phyloP scores from a whole-genome alignment of 2,888 invertebrate species.

The Andrena minutula region DNA sequence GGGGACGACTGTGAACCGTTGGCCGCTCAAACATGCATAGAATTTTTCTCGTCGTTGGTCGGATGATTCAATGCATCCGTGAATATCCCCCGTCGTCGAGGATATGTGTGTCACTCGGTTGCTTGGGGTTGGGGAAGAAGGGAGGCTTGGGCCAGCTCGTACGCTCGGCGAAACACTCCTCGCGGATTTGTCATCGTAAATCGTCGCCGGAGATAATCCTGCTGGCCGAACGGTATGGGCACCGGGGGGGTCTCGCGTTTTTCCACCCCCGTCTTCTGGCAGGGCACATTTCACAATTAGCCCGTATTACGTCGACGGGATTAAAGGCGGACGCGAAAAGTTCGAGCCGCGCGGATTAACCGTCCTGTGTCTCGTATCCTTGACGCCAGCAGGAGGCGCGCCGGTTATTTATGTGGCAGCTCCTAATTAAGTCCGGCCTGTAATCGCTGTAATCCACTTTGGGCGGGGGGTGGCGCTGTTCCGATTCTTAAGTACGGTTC shows the following conservation, averaged over 20 bases:
- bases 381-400: slow-evolving; percentile 45
- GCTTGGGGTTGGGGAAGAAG: neutral
- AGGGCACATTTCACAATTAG: slow-evolving; percentile 65
- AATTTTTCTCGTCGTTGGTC: slow-evolving; percentile 47
- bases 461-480: slow-evolving; percentile 29
- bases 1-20: slow-evolving; percentile 15
- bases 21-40: slow-evolving; percentile 54
- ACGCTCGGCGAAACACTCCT: slow-evolving; percentile 33
- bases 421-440: slow-evolving; percentile 69
- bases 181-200: slow-evolving; percentile 63
- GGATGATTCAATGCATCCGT: slow-evolving; percentile 56
- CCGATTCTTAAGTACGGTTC: slow-evolving; percentile 56
- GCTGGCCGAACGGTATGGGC: neutral
- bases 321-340: slow-evolving; percentile 63
- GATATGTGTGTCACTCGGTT: slow-evolving; percentile 38
- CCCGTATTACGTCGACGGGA: slow-evolving; percentile 61
- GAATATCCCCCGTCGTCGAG: slow-evolving; percentile 32
- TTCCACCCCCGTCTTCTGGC: slow-evolving; percentile 35
- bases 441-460: slow-evolving; percentile 74
- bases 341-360: slow-evolving; percentile 57
- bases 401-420: slow-evolving; percentile 70
- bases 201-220: slow-evolving; percentile 51
- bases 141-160: neutral
- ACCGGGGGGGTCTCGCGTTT: slow-evolving; percentile 1
- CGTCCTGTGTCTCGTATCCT: slow-evolving; percentile 60